A percentile compares a stretch with the other conserved stretches of the same genome.
Conservation (phyloP, 2,797 vertebrate species). For the Cryptoblepharus egeriae region DNA sequence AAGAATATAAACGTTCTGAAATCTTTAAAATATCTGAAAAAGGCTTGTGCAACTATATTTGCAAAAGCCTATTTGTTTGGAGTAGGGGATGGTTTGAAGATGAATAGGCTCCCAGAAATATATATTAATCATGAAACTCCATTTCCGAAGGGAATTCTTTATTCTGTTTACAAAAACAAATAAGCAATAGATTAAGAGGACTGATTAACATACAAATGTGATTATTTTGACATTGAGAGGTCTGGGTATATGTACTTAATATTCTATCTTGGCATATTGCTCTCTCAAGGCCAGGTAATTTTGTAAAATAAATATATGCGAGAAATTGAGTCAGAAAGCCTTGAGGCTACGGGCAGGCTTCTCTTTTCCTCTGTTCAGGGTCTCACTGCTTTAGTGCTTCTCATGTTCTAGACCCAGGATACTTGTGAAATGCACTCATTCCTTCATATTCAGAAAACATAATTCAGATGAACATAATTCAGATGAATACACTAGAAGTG, state of each 20-base stretch:
- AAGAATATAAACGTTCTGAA: neutral
- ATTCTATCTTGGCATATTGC: neutral
- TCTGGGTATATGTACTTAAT: slow-evolving; percentile 5
- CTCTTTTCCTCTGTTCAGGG: neutral
- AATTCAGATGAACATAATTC: too few species aligned
- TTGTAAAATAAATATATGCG: slow-evolving; percentile 21
- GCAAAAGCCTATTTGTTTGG: slow-evolving; percentile 19
- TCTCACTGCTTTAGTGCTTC: neutral
- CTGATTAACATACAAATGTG: neutral
- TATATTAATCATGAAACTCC: neutral
- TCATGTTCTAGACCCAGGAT: neutral
- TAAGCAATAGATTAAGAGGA: slow-evolving; percentile 22
- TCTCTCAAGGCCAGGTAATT: slow-evolving; percentile 24
- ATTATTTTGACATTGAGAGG: slow-evolving; percentile 17
- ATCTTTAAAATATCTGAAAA: slow-evolving; percentile 3
- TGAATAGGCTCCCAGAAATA: slow-evolving; percentile 25
- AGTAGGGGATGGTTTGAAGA: neutral
- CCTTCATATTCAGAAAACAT: neutral
- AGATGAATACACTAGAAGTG: too few species aligned
- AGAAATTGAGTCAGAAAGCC: neutral
- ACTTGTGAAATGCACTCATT: neutral
- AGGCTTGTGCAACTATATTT: neutral
- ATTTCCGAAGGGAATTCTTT: slow-evolving; percentile 29
- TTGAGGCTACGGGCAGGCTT: neutral
- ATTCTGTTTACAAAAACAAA: slow-evolving; percentile 29